Base-by-base conservation (phyloP, 1,140 invertebrate species). In the Danaus melanippus region DNA sequence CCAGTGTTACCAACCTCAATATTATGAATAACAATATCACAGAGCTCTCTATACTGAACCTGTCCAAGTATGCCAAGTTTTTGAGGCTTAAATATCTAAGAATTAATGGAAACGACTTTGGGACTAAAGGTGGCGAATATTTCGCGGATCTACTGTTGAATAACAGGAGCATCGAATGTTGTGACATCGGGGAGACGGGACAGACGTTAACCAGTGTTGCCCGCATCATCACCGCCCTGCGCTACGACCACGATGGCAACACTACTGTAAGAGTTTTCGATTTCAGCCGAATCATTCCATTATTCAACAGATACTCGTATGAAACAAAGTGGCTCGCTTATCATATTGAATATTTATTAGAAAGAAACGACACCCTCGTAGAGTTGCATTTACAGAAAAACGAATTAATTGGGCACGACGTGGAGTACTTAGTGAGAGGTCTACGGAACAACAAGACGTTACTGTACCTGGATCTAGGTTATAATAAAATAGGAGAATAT, bases 321-420 rank as follows among this genome's bases (percentile, higher is more conserved):
- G 84, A 86, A 72, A 79, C 69, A 2, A 84, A 84, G 70, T 84
- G 80, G 79, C 59, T 87, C 1, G 79, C 78, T 0, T 84, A 87
- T 53, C 84, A 85, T 21, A 72, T 86, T 10, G 84, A 84, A 60
- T 68, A 67, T 56, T 48, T 86, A 8, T 58, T 86, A 0, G 67
- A 76, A 66, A 67, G 63, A 21, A 91, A 91, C 58, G 56, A 52
- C 0, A 77, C 69, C 9, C 70, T 92, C 32, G 72, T 79, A 1
- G 89, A 90, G 62, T 61, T 92, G 10, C 86, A 90, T 71, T 72
- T 90, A 9, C 88, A 90, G 68, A 92, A 91, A 58, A 90, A 88
- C 56, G 66, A 84, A 57, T 87, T 92, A 12, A 83, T 83, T 17
- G 87, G 87, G 0, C 89, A 90, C 46, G 89, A 90, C 62, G 72